phyloP scores from a whole-genome alignment of 2,797 vertebrate species.

The Anguilla anguilla region DNA sequence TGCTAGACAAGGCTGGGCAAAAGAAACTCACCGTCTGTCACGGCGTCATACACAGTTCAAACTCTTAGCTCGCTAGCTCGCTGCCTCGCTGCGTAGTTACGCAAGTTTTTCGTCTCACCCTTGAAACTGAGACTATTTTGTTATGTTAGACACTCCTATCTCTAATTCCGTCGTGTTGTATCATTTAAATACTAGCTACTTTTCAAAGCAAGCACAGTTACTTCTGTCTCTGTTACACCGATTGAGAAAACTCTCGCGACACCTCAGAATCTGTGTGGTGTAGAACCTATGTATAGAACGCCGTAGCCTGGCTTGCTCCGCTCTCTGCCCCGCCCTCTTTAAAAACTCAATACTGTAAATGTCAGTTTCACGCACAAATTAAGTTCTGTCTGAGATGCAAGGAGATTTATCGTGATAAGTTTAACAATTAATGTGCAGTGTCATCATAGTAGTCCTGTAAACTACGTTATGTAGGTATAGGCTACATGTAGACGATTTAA shows the following conservation, averaged over 20 bases:
- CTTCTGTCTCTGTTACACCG: background rate
- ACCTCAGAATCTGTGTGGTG: background rate
- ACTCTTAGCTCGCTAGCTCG: background rate
- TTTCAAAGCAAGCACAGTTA: background rate
- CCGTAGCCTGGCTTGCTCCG: background rate
- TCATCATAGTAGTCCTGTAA: background rate
- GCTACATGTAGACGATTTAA: background rate
- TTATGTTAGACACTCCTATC: background rate
- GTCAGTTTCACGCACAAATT: background rate
- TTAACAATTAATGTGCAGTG: background rate
- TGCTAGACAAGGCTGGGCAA: background rate
- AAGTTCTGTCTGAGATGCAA: background rate
- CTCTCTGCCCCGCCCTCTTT: background rate
- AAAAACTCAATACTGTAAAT: background rate
- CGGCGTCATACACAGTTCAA: constrained; percentile 10
- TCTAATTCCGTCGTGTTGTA: background rate
- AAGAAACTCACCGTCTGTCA: constrained; percentile 19
- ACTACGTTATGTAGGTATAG: background rate
- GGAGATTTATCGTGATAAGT: background rate
- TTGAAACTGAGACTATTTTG: background rate
- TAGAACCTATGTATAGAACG: background rate
- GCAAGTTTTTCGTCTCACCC: background rate
- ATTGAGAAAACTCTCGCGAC: constrained; percentile 30
- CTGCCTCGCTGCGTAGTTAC: background rate
- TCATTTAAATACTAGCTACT: background rate